These are phyloP conservation scores for Pristionchus japonicus DNA, from an alignment of 2,888 invertebrate species.

Conservation along the genomic window DNA sequence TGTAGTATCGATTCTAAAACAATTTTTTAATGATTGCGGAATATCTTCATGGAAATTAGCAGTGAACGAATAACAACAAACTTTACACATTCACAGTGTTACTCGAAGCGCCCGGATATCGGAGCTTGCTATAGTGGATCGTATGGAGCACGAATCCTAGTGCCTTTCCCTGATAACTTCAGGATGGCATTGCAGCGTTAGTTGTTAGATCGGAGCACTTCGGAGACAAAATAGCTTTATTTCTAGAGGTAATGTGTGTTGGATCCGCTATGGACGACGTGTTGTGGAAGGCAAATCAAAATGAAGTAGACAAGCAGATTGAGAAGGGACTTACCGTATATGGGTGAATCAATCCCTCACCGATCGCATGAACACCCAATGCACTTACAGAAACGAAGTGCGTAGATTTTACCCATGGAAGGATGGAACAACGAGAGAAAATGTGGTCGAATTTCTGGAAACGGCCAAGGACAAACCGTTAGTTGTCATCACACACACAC, in stretches of 20 bases:
- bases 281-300: not conserved
- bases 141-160: not conserved
- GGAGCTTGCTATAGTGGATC: not conserved
- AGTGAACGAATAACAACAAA: no score
- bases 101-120: not conserved
- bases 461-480: not conserved
- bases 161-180: not conserved
- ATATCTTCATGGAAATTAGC: no score
- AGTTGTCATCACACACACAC: not conserved
- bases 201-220: not conserved
- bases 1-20: no score
- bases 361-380: not conserved
- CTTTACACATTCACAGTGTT: not conserved
- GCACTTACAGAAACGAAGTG: not conserved
- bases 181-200: not conserved
- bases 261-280: not conserved
- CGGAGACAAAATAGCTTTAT: no score
- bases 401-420: not conserved
- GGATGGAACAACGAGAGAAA: not conserved
- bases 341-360: not conserved
- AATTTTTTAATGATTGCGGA: no score
- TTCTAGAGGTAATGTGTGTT: not conserved
- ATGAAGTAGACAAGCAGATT: not conserved
- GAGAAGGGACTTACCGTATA: not conserved
- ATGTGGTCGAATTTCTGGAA: not conserved